Evolutionary conservation across 2,888 invertebrate species (phyloP).

Genomic region (Apamea monoglypha): DNA sequence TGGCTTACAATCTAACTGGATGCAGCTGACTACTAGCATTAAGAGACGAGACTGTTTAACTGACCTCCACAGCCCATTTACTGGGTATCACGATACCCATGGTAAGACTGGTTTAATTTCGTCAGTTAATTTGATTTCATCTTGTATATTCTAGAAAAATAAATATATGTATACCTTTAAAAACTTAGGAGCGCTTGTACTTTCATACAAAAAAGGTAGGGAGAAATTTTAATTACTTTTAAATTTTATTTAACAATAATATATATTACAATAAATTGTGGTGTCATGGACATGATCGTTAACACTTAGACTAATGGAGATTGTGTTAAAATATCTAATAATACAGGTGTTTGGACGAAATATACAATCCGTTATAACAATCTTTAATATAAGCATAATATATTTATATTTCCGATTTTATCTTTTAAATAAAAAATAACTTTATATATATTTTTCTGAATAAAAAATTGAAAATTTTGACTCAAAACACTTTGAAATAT

Average conservation of each 20-base stretch:
- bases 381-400: constrained; percentile 2
- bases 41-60: neutral
- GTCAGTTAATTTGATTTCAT: constrained; percentile 9
- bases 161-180: constrained; percentile 19
- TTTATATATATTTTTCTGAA: neutral
- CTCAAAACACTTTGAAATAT: neutral
- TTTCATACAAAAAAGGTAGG: constrained; percentile 28
- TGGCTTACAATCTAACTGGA: neutral
- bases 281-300: constrained; percentile 65
- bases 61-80: neutral
- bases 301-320: constrained; percentile 64
- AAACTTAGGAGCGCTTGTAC: constrained; percentile 15
- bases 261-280: constrained; percentile 50
- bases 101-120: neutral
- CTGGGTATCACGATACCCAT: neutral
- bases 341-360: constrained; percentile 63
- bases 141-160: constrained; percentile 18
- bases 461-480: neutral
- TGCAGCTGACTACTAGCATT: neutral
- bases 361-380: constrained; percentile 21
- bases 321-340: constrained; percentile 66
- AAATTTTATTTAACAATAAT: constrained; percentile 43
- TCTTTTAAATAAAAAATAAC: neutral
- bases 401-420: neutral
- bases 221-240: constrained; percentile 7